These are phyloP conservation scores for Amphiduros pacificus DNA, from an alignment of 2,888 invertebrate species.

Conservation along the genomic window DNA sequence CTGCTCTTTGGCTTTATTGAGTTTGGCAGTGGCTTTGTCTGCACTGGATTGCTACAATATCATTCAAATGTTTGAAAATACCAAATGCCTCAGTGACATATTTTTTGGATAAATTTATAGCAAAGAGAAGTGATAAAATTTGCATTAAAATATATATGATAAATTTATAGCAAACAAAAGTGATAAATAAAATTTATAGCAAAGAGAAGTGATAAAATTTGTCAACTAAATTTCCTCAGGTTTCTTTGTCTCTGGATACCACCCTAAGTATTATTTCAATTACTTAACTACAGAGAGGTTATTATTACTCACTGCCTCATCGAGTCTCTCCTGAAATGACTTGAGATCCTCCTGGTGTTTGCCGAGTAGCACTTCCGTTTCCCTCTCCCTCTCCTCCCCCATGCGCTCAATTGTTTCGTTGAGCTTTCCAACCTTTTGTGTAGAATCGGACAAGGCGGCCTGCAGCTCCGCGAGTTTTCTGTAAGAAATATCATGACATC, in stretches of 20 bases:
- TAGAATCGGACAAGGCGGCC: constrained; percentile 55
- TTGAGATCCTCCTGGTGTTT: constrained; percentile 39
- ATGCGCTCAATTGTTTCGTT: constrained; percentile 40
- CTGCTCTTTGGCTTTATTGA: constrained; percentile 38
- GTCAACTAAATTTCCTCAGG: no score
- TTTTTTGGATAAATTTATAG: no score
- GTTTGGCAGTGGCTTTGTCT: constrained; percentile 43
- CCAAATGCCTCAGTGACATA: no score
- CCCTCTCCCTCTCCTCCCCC: constrained; percentile 40
- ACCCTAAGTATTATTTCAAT: no score
- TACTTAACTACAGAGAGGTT: no score
- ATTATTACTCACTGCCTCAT: constrained; percentile 24
- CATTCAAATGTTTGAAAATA: no score
- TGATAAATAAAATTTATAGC: no score
- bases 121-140: no score
- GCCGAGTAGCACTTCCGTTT: constrained; percentile 38
- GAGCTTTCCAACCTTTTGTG: constrained; percentile 53
- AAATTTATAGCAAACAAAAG: no score
- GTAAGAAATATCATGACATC: constrained; percentile 32
- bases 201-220: background rate
- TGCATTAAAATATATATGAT: no score
- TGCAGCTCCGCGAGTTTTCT: constrained; percentile 57
- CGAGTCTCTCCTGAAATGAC: constrained; percentile 18
- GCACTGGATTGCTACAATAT: constrained; percentile 46
- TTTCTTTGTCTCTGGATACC: no score